Percentiles rank a stretch among this genome's conserved stretches.
phyloP scores from a whole-genome alignment of 2,888 invertebrate genomes.

The Diplolepis rosae region DNA sequence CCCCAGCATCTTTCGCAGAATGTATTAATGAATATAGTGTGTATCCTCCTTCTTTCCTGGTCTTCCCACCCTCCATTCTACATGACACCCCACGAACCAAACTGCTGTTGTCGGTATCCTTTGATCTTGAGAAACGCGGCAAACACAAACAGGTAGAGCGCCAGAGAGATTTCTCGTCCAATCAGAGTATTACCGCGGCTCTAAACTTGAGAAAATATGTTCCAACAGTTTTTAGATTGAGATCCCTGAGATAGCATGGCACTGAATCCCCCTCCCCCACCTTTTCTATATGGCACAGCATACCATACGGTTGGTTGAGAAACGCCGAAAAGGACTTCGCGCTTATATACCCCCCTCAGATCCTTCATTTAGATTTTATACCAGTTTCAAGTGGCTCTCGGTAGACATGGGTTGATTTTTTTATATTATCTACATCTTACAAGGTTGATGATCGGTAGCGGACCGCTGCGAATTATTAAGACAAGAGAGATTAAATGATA shows the following conservation, averaged over 20 bases:
- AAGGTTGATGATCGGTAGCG: neutral
- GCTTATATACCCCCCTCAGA: slow-evolving; percentile 18
- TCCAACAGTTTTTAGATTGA: slow-evolving; percentile 40
- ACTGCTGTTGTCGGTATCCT: slow-evolving; percentile 62
- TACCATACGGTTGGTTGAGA: neutral
- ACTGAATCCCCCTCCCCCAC: slow-evolving; percentile 7
- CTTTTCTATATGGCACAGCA: neutral
- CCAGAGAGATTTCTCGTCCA: slow-evolving; percentile 51
- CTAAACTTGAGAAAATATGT: slow-evolving; percentile 62
- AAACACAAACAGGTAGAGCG: slow-evolving; percentile 60
- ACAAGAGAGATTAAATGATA: neutral
- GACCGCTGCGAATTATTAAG: neutral
- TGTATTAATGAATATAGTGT: slow-evolving; percentile 64
- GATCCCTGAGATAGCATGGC: slow-evolving; percentile 38
- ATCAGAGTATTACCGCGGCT: slow-evolving; percentile 52
- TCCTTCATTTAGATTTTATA: slow-evolving; percentile 35
- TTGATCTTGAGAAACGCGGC: slow-evolving; percentile 63
- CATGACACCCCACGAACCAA: slow-evolving; percentile 69
- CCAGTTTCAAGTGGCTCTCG: neutral
- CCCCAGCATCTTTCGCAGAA: slow-evolving; percentile 61
- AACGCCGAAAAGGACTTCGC: slow-evolving; percentile 26
- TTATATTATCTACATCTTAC: neutral
- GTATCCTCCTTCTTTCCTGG: slow-evolving; percentile 48
- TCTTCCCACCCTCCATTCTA: slow-evolving; percentile 55
- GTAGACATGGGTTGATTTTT: neutral